Evolutionary conservation across 2,797 vertebrate genomes (phyloP), one percentile per base, ranked within the genome.

Genomic region (Meda fulgida): DNA sequence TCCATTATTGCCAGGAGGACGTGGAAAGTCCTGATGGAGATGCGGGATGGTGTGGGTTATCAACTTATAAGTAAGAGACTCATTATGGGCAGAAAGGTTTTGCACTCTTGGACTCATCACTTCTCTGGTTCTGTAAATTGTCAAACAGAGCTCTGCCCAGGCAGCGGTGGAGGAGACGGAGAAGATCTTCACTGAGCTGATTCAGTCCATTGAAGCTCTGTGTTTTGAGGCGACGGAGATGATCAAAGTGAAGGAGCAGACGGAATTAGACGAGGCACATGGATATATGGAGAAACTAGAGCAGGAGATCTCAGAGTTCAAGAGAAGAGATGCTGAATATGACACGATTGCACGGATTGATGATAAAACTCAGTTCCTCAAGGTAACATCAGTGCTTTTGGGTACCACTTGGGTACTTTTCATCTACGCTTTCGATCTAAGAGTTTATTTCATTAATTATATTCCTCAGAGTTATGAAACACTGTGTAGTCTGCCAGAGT

Each of bases 271-370:
- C 21, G 77, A 85, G 29, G 81, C 88, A 1, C 43, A 51, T 29
- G 91, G 90, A 51, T 82, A 93, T 55, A 72, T 92, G 85, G 90
- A 92, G 46, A 92, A 93, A 23, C 60, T 94, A 48, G 89, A 92
- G 65, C 88, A 90, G 71, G 93, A 93, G 82, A 92, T 94, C 4
- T 81, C 81, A 31, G 88, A 90, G 29, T 84, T 94, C 71, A 90
- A 89, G 38, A 91, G 86, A 10, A 82, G 87, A 82, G 91, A 89
- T 8, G 4, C 87, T 14, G 78, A 80, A 90, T 75, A 89, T 23
- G 84, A 85, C 3, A 76, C 40, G 1, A 87, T 93, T 29, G 87
- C 90, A 11, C 40, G 84, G n/a, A 90, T 89, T 63, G 67, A 51
- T n/a, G 89, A 83, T 5, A 78, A 92, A 40, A 80, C 91, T 81